Evolutionary conservation across 2,888 invertebrate species (phyloP).

Genomic region (Heliconius hortense): DNA sequence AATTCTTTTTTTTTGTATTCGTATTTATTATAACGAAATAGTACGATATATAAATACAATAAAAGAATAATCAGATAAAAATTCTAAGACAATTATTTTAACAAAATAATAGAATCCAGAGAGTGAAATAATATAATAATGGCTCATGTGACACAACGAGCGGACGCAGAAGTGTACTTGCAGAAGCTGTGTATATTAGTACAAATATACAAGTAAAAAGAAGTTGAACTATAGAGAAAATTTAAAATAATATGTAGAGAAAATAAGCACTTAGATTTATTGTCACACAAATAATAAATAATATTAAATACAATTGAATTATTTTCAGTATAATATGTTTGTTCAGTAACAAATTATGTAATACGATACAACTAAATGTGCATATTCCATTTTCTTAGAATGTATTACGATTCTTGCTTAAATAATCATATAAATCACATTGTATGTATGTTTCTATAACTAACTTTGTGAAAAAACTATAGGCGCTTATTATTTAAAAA

Average conservation of each 20-base stretch:
- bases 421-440: slow-evolving; percentile 1
- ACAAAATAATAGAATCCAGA: neutral
- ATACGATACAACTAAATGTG: slow-evolving; percentile 3
- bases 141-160: neutral
- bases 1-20: neutral
- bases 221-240: no score
- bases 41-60: neutral
- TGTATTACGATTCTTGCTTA: neutral
- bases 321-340: no score
- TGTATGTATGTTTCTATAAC: neutral
- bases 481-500: neutral
- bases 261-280: no score
- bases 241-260: no score
- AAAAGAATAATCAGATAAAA: neutral
- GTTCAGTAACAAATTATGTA: slow-evolving; percentile 4
- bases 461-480: neutral
- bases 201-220: no score
- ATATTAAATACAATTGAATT: no score
- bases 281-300: no score
- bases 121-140: neutral
- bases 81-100: neutral
- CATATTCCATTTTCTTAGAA: slow-evolving; percentile 7
- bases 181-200: neutral
- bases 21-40: neutral
- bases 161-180: neutral